Conservation (phyloP, 2,888 invertebrate genomes). For the Euclidia mi region DNA sequence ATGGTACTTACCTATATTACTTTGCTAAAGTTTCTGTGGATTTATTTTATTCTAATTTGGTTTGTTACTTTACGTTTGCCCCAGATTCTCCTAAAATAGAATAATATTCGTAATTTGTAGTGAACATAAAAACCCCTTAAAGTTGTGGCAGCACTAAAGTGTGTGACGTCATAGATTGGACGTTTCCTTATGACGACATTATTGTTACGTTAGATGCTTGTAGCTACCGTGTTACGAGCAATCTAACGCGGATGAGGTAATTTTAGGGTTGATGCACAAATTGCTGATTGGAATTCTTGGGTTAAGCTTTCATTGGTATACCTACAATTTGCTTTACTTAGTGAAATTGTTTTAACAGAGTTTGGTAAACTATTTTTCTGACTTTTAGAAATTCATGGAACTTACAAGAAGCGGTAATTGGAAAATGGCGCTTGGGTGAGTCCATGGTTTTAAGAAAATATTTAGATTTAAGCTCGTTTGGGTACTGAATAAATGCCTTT, state of each 20-base stretch:
- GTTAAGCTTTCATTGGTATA: slow-evolving; percentile 4
- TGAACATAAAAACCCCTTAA: slow-evolving; percentile 40
- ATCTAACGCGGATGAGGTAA: slow-evolving; percentile 54
- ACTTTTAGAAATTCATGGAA: no score
- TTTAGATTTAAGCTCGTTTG: no score
- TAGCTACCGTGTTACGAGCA: slow-evolving; percentile 50
- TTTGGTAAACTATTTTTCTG: no score
- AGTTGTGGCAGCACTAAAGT: slow-evolving; percentile 38
- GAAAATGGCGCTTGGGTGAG: no score
- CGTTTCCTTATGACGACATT: slow-evolving; percentile 57
- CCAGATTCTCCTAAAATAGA: neutral
- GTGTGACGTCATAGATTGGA: slow-evolving; percentile 50
- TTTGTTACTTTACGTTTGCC: no score
- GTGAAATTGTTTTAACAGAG: no score
- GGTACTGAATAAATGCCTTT: no score
- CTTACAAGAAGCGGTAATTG: no score
- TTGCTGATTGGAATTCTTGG: slow-evolving; percentile 16
- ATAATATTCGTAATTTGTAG: slow-evolving; percentile 24
- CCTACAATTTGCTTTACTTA: neutral
- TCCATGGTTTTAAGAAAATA: no score
- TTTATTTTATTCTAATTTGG: no score
- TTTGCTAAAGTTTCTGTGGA: no score
- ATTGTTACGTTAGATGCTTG: slow-evolving; percentile 55
- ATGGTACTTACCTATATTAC: no score
- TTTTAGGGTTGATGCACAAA: slow-evolving; percentile 44